phyloP scores from a whole-genome alignment of 2,888 invertebrate species.

The Trichogramma evanescens region DNA sequence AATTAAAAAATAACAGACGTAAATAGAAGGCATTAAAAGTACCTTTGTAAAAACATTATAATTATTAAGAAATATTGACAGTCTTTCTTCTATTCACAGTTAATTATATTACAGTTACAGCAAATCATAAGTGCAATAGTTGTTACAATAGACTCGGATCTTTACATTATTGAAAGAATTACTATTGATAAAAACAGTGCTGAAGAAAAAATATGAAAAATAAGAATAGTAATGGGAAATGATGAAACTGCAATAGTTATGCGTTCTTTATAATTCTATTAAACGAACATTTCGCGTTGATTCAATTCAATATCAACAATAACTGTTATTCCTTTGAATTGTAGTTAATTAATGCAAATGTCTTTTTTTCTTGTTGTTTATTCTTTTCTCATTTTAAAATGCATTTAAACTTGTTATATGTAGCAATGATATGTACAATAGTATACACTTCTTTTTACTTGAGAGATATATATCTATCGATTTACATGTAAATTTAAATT shows the following conservation, averaged over 20 bases:
- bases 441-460: conserved; percentile 4
- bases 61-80: conserved; percentile 32
- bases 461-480: conserved; percentile 14
- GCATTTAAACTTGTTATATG: not conserved
- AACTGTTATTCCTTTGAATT: conserved; percentile 6
- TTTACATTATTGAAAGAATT: conserved; percentile 19
- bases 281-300: conserved; percentile 4
- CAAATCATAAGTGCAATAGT: conserved; percentile 48
- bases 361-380: conserved; percentile 19
- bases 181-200: conserved; percentile 13
- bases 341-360: conserved; percentile 8
- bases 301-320: conserved; percentile 8
- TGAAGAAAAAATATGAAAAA: conserved; percentile 7
- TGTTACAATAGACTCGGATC: conserved; percentile 43
- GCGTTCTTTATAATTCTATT: too few species aligned
- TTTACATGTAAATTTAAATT: conserved; percentile 4
- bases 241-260: conserved; percentile 3
- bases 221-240: not conserved
- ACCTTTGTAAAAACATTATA: conserved; percentile 23
- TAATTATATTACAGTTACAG: conserved; percentile 32
- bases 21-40: conserved; percentile 24
- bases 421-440: conserved; percentile 12
- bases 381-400: conserved; percentile 13
- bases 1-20: conserved; percentile 17
- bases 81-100: conserved; percentile 33